Percentiles rank a stretch among this genome's conserved stretches.
These are phyloP conservation scores for Dioctria linearis DNA, from an alignment of 2,888 invertebrate genomes.

Conservation along the genomic window DNA sequence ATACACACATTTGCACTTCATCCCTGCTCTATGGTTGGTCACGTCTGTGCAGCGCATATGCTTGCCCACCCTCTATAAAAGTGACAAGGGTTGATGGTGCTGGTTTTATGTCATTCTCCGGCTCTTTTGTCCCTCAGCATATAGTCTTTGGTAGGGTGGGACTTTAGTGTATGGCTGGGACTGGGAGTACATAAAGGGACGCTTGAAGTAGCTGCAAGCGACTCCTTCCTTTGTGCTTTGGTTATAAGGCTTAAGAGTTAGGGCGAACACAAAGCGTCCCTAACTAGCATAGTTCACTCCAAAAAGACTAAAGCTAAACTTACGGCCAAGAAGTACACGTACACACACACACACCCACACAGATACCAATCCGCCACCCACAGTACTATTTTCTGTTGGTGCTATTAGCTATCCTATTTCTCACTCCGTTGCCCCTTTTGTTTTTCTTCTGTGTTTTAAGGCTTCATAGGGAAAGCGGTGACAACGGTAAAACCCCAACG, in stretches of 20 bases:
- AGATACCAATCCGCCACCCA: not conserved
- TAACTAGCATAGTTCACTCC: conserved; percentile 43
- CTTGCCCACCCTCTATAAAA: conserved; percentile 44
- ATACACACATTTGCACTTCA: conserved; percentile 43
- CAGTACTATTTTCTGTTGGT: not conserved
- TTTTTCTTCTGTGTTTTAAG: conserved; percentile 21
- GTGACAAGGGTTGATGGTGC: conserved; percentile 45
- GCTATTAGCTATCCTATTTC: conserved; percentile 19
- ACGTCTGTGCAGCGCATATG: conserved; percentile 32
- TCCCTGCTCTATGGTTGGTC: conserved; percentile 51
- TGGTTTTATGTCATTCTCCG: conserved; percentile 43
- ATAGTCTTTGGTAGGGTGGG: conserved; percentile 27
- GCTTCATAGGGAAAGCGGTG: conserved; percentile 20
- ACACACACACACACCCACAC: conserved; percentile 21
- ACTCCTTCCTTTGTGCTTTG: conserved; percentile 37
- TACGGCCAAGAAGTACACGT: not conserved
- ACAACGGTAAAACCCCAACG: conserved; percentile 3
- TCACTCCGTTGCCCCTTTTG: conserved; percentile 18
- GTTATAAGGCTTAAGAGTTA: conserved; percentile 31
- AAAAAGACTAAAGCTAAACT: conserved; percentile 38
- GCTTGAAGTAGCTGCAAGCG: conserved; percentile 36
- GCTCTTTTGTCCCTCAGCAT: conserved; percentile 47
- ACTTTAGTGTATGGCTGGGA: not conserved
- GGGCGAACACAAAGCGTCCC: conserved; percentile 34
- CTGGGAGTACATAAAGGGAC: conserved; percentile 30